Evolutionary conservation across 2,113 vertebrate genomes (phyloP).

Genomic region (Chrysochloris asiatica): DNA sequence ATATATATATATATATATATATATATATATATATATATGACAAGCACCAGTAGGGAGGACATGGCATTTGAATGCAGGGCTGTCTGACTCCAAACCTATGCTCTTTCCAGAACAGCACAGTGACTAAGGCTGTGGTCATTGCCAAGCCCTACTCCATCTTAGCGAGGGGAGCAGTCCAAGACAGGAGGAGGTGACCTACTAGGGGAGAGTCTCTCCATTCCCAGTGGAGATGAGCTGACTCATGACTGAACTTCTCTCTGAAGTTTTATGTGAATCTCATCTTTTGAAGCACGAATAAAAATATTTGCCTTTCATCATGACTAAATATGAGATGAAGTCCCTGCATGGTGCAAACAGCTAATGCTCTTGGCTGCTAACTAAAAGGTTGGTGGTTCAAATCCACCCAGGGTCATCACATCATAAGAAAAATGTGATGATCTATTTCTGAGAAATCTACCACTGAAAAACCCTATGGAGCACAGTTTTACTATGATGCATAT

Average conservation of each 20-base stretch:
- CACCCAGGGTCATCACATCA: neutral
- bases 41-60: neutral
- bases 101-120: neutral
- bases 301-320: neutral
- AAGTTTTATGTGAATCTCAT: neutral
- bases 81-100: neutral
- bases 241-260: neutral
- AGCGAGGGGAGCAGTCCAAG: neutral
- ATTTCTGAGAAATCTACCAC: neutral
- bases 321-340: neutral
- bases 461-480: neutral
- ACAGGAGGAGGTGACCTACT: neutral
- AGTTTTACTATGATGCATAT: neutral
- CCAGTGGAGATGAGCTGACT: neutral
- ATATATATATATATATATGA: too few species aligned
- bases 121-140: neutral
- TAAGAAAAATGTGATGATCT: neutral
- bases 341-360: neutral
- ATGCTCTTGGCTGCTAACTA: neutral
- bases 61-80: neutral
- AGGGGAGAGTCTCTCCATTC: neutral
- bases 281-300: conserved; percentile 13
- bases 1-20: too few species aligned
- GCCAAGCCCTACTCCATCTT: neutral
- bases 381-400: neutral